phyloP scores from a whole-genome alignment of 2,797 vertebrate genomes.

The Pseudotriccus pelzelni region DNA sequence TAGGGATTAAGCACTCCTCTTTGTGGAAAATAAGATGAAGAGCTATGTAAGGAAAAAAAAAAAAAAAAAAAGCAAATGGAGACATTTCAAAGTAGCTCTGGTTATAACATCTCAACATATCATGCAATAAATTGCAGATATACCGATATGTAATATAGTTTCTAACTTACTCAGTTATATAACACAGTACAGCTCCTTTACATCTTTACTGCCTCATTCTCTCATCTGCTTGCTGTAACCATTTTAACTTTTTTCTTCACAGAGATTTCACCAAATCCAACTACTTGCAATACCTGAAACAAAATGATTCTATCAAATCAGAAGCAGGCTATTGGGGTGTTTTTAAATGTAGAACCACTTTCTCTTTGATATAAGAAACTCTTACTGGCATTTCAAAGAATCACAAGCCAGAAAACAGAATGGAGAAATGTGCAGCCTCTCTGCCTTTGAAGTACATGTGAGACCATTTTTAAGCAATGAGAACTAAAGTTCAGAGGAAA shows the following conservation, averaged over 20 bases:
- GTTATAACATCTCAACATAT: background rate
- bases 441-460: background rate
- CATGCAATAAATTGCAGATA: accelerated
- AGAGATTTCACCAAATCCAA: background rate
- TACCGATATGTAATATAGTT: background rate
- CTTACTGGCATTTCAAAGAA: background rate
- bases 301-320: background rate
- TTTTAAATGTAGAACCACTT: background rate
- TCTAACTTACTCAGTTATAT: background rate
- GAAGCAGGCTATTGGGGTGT: background rate
- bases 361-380: background rate
- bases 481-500: background rate
- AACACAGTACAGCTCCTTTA: accelerated
- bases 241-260: background rate
- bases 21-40: background rate
- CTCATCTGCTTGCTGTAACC: background rate
- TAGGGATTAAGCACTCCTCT: background rate
- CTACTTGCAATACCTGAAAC: background rate
- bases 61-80: background rate
- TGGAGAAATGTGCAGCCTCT: background rate
- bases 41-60: background rate
- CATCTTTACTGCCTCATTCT: background rate
- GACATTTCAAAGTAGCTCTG: background rate
- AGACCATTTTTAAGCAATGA: background rate
- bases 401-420: background rate